Evolutionary conservation across 2,888 invertebrate genomes (phyloP).

Genomic region (Phragmatobia fuliginosa): DNA sequence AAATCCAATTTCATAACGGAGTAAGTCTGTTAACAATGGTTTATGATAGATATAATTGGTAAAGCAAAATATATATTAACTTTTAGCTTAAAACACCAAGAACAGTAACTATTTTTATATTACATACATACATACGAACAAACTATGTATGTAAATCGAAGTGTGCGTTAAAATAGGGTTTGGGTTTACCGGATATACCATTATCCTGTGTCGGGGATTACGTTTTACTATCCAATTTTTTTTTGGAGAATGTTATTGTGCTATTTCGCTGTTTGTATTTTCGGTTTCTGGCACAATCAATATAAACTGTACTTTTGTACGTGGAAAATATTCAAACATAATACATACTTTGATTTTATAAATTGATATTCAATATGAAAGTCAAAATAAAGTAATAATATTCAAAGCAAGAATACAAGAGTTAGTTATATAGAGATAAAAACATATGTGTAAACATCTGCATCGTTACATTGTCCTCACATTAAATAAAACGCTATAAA

Average conservation of each 20-base stretch:
- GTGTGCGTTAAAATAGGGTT: conserved; percentile 34
- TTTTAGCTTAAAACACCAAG: conserved; percentile 15
- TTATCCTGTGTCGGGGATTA: conserved; percentile 46
- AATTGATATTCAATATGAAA: not conserved
- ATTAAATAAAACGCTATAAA: no score
- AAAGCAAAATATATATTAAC: not conserved
- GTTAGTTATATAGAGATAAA: no score
- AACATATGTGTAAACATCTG: no score
- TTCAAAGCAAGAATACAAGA: no score
- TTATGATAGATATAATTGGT: not conserved
- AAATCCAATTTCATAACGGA: no score
- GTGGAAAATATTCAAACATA: not conserved
- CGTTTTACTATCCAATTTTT: conserved; percentile 41
- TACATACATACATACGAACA: conserved; percentile 10
- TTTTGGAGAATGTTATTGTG: conserved; percentile 12
- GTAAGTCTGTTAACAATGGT: not conserved
- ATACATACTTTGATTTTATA: not conserved
- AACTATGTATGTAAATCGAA: conserved; percentile 4
- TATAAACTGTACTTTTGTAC: not conserved
- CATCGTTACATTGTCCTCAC: no score
- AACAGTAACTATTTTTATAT: conserved; percentile 20
- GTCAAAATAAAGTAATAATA: not conserved
- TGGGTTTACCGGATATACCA: conserved; percentile 35
- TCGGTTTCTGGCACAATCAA: conserved; percentile 5
- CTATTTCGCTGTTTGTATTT: conserved; percentile 12